A percentile compares a stretch with the other conserved stretches of the same genome.
Conservation (phyloP, 2,113 vertebrate species). For the Cercocebus atys region DNA sequence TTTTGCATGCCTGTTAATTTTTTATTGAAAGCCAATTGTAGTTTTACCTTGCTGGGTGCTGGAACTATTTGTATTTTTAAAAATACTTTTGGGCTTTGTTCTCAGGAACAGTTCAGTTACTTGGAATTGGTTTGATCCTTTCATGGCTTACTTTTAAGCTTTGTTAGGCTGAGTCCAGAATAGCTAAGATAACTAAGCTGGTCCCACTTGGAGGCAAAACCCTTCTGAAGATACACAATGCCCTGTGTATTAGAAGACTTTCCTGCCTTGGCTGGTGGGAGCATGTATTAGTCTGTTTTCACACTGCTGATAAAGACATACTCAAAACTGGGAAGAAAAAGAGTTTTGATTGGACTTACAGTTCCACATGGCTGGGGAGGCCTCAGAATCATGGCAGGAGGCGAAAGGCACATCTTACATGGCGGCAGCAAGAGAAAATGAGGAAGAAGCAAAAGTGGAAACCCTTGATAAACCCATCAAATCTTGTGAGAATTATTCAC, state of each 20-base stretch:
- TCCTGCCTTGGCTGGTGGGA: background rate
- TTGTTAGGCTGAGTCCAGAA: background rate
- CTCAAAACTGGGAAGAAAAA: too few species aligned
- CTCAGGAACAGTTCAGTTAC: background rate
- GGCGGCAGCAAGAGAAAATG: too few species aligned
- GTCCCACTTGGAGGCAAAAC: background rate
- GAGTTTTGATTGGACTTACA: too few species aligned
- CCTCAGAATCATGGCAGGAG: too few species aligned
- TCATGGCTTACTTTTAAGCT: background rate
- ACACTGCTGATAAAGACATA: too few species aligned
- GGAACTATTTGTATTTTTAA: conserved; percentile 18
- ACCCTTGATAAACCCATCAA: too few species aligned
- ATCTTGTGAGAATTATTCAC: too few species aligned
- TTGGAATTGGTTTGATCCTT: conserved; percentile 36
- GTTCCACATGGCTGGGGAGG: too few species aligned
- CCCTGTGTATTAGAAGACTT: background rate
- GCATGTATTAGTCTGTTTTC: background rate
- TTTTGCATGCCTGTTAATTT: background rate
- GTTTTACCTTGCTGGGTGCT: conserved; percentile 39
- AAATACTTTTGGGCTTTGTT: conserved; percentile 28
- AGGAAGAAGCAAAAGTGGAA: too few species aligned
- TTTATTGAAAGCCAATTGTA: background rate
- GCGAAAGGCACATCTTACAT: too few species aligned
- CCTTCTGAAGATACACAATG: background rate
- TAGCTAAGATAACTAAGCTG: background rate